Evolutionary conservation across 2,797 vertebrate genomes (phyloP), one percentile per base, ranked within the genome.

Genomic region (Hypotaenidia okinawae): DNA sequence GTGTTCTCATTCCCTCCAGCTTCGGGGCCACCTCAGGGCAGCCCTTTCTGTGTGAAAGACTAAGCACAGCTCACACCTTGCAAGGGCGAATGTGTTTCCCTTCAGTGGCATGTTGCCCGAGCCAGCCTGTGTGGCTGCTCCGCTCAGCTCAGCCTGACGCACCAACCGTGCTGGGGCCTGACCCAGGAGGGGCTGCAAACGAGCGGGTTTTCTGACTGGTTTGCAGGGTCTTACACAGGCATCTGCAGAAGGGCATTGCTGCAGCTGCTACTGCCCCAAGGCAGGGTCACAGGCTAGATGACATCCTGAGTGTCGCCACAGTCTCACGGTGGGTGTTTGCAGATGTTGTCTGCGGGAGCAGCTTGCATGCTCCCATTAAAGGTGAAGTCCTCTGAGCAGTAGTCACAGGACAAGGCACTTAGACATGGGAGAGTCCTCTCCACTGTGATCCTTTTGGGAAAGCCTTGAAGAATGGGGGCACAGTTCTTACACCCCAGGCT

Each of bases 41-140:
- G 41, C 17, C 28, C 23, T 57, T 77, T 45, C 37, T 57, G 23
- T 45, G 49, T 1, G 1, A 55, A 69, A 30, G 16, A 25, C 45
- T 41, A 28, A 64, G 58, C 1, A 0, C 22, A 23, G 43, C 52
- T 58, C 1, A 1, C 5, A 6, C n/a, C 55, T 73, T 23, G 35
- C 1, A 5, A 35, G 23, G 1, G 22, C 30, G 52, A 43, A 5
- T 6, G 0, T 2, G 14, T 73, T 77, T 5, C 1, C 54, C 54
- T 55, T 52, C 19, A 52, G 35, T 2, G 1, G 35, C 3, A 1
- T 1, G 2, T 35, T 62, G 15, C 19, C 28, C 16, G 21, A 28
- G 45, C 52, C 2, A 0, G n/a, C 16, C n/a, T 66, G 41, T 5
- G 0, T 8, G 47, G 61, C 39, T 37, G 27, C 24, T 51, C 9